Percentiles rank a stretch among this genome's conserved stretches.
phyloP scores from a whole-genome alignment of 2,113 vertebrate species.

The Xiphorhynchus elegans region DNA sequence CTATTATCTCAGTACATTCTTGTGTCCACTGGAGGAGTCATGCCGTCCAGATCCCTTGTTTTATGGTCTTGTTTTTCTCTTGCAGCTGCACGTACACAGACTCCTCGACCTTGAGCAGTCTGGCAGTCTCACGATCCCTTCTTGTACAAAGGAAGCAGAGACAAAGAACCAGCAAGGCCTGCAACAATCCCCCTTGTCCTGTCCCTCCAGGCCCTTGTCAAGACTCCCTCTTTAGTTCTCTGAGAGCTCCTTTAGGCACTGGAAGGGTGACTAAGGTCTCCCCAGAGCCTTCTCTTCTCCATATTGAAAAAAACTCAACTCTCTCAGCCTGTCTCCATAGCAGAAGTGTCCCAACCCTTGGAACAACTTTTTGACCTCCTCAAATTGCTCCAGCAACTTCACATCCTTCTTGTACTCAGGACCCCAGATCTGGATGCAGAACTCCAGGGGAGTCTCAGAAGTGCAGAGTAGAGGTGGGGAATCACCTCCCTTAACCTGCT shows the following conservation, averaged over 20 bases:
- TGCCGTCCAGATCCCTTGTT: too few relatives aligned
- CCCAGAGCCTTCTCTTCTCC: neutral
- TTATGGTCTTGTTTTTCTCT: too few relatives aligned
- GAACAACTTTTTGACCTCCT: neutral
- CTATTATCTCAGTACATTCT: too few relatives aligned
- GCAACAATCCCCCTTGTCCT: neutral
- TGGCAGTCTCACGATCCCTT: too few relatives aligned
- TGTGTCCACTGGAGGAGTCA: too few relatives aligned
- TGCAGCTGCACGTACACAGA: too few relatives aligned
- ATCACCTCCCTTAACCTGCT: neutral
- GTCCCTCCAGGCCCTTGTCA: neutral
- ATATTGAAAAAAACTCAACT: too few relatives aligned
- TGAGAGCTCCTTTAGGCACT: too few relatives aligned
- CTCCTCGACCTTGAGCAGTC: too few relatives aligned
- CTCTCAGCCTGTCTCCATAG: neutral
- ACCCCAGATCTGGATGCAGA: neutral
- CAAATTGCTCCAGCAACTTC: neutral
- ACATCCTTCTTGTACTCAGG: neutral
- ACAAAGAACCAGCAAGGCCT: too few relatives aligned
- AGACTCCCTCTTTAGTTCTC: neutral
- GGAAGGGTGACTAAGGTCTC: neutral
- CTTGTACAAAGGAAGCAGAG: too few relatives aligned
- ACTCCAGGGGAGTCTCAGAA: neutral
- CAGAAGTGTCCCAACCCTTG: neutral
- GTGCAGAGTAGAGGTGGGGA: neutral